Percentiles rank a stretch among this genome's conserved stretches.
Evolutionary conservation across 2,888 invertebrate genomes (phyloP).

Genomic region (Plebejus argus): DNA sequence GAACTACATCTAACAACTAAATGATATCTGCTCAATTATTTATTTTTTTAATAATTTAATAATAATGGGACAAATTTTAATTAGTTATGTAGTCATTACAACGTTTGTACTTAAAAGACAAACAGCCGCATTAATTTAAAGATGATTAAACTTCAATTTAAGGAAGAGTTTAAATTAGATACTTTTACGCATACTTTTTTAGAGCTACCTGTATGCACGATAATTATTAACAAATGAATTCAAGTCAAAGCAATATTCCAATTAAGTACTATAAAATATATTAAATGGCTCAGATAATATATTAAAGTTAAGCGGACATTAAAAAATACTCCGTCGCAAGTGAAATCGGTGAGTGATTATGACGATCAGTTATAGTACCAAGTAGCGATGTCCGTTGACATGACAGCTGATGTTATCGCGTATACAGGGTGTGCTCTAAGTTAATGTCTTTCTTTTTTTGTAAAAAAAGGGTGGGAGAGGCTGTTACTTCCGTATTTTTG

Average conservation of each 20-base stretch:
- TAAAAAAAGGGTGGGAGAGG: no score
- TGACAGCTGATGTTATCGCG: conserved; percentile 23
- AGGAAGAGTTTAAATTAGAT: no score
- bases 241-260: neutral
- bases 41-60: no score
- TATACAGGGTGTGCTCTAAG: neutral
- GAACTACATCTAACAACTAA: no score
- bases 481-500: no score
- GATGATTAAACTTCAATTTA: no score
- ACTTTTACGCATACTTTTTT: no score
- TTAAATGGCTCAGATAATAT: conserved; percentile 21
- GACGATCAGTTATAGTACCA: conserved; percentile 29
- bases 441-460: neutral
- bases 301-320: conserved; percentile 16
- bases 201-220: neutral
- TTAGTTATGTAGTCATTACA: no score
- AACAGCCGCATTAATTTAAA: no score
- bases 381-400: conserved; percentile 32
- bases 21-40: no score
- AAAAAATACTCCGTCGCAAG: conserved; percentile 12
- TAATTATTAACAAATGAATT: neutral
- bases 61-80: no score
- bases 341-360: conserved; percentile 20
- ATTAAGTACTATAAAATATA: neutral
- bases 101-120: no score